These are phyloP conservation scores for Lymantria monacha DNA, from an alignment of 2,888 invertebrate genomes.

Conservation along the genomic window DNA sequence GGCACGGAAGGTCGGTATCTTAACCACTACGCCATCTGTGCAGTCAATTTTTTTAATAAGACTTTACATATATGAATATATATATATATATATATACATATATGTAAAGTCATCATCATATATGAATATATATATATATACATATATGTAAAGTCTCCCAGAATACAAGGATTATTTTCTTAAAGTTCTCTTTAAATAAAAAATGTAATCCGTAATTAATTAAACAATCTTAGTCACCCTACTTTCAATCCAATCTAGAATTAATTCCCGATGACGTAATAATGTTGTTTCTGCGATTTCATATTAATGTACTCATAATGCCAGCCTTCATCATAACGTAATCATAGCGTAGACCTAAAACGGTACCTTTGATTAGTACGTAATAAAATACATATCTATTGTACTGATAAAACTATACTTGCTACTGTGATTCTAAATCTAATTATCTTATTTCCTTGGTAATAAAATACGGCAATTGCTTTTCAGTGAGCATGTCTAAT, in stretches of 20 bases:
- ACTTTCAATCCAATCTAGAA: slow-evolving; percentile 6
- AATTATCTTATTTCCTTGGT: neutral
- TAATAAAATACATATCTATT: slow-evolving; percentile 20
- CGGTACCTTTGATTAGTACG: slow-evolving; percentile 21
- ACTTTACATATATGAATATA: no score
- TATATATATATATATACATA: no score
- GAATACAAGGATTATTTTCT: no score
- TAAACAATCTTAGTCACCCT: neutral
- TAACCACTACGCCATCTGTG: no score
- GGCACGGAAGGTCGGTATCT: no score
- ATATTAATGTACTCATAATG: slow-evolving; percentile 13
- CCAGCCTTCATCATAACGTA: slow-evolving; percentile 12
- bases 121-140: no score
- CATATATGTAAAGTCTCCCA: no score
- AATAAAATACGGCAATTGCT: no score
- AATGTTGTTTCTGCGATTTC: slow-evolving; percentile 13
- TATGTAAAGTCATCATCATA: no score
- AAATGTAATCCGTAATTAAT: neutral
- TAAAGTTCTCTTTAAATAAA: no score
- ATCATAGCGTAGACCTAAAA: slow-evolving; percentile 19
- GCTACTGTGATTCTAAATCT: neutral
- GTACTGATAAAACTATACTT: slow-evolving; percentile 8
- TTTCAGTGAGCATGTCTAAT: no score
- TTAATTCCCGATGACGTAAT: slow-evolving; percentile 19
- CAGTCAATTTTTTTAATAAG: no score